Evolutionary conservation across 2,888 invertebrate genomes (phyloP).

Genomic region (Lasioglossum calceatum): DNA sequence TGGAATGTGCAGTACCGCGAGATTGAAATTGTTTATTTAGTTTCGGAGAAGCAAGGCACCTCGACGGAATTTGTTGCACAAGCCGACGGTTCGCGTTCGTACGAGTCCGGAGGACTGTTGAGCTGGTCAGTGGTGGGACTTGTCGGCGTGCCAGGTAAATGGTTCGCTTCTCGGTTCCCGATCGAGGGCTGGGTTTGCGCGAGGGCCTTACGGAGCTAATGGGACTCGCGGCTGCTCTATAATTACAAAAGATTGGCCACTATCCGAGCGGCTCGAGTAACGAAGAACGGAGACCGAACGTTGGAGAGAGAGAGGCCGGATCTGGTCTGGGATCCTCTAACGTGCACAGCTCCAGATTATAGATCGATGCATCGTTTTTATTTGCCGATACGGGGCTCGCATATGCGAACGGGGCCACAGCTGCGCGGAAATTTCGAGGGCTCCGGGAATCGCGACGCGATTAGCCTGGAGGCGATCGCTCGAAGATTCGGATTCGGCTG

Average conservation of each 20-base stretch:
- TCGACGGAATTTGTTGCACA: not conserved
- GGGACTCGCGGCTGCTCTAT: conserved; percentile 14
- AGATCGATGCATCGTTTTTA: not conserved
- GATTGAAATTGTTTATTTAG: not conserved
- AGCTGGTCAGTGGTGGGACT: conserved; percentile 11
- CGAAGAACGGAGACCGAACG: not conserved
- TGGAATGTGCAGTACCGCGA: not conserved
- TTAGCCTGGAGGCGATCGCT: conserved; percentile 21
- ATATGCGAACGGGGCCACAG: conserved; percentile 47
- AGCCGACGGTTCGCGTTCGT: not conserved
- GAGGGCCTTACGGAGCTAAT: conserved; percentile 11
- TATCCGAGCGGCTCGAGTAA: not conserved
- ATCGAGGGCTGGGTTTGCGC: conserved; percentile 6
- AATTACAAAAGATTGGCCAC: conserved; percentile 14
- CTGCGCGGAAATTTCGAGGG: conserved; percentile 56
- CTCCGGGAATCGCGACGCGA: conserved; percentile 8
- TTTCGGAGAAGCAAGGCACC: not conserved
- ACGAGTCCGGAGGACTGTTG: not conserved
- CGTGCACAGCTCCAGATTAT: conserved; percentile 8
- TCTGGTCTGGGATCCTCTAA: conserved; percentile 6
- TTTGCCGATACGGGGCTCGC: not conserved
- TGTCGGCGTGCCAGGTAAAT: conserved; percentile 4
- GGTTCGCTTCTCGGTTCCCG: conserved; percentile 8
- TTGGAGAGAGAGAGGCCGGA: not conserved
- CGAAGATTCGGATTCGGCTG: not conserved